Conservation (phyloP, 2,797 vertebrate genomes). For the Alcedo quadribrachys region DNA sequence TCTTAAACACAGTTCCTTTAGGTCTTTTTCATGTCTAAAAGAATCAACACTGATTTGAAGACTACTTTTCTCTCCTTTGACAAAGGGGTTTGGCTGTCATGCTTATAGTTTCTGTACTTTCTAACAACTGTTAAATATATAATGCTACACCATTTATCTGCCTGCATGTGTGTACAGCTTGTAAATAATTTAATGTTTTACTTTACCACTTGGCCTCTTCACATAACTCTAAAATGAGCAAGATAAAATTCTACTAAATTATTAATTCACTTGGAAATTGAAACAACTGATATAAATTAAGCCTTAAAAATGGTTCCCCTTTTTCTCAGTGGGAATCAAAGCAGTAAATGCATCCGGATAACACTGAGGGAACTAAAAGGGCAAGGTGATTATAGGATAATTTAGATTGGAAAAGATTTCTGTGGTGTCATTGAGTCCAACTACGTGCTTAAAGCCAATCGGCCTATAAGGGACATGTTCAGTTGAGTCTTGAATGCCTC, state of each 20-base stretch:
- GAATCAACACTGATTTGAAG: neutral
- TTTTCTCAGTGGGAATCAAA: neutral
- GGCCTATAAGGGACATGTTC: neutral
- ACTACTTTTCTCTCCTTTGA: neutral
- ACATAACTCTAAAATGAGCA: neutral
- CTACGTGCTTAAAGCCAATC: neutral
- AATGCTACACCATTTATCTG: slow-evolving; percentile 25
- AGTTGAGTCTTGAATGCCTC: neutral
- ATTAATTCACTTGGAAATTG: slow-evolving; percentile 50
- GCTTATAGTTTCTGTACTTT: neutral
- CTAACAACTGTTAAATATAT: slow-evolving; percentile 10
- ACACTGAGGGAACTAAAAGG: neutral
- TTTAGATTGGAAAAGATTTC: neutral
- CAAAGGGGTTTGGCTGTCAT: neutral
- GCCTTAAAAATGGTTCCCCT: neutral
- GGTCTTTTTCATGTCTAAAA: neutral
- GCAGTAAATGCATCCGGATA: neutral
- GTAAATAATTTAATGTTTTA: slow-evolving; percentile 51
- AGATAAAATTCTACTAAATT: slow-evolving; percentile 48
- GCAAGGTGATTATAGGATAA: neutral
- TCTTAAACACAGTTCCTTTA: neutral
- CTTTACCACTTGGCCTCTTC: slow-evolving; percentile 7
- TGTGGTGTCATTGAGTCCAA: neutral
- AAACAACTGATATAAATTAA: neutral
- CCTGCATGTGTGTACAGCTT: neutral